Evolutionary conservation across 2,113 vertebrate genomes (phyloP).

Genomic region (Sterrhoptilus dennistouni): DNA sequence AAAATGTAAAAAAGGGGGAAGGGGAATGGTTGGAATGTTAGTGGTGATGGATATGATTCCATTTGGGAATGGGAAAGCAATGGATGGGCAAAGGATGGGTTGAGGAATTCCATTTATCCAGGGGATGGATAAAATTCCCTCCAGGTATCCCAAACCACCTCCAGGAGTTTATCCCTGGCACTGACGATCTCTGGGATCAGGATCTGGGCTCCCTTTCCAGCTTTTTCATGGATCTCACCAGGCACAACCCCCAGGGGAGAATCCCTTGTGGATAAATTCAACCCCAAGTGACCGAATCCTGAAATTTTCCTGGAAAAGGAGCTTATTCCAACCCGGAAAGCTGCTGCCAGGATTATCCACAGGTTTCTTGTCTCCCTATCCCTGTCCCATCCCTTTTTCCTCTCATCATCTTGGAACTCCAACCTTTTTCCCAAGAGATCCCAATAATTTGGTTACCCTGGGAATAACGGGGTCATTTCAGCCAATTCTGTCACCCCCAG

Average conservation of each 20-base stretch:
- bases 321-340: rapidly evolving
- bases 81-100: rapidly evolving
- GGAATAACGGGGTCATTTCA: rapidly evolving
- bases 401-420: neutral
- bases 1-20: neutral
- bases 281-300: rapidly evolving
- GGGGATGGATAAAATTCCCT: neutral
- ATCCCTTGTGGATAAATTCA: neutral
- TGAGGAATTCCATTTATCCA: rapidly evolving
- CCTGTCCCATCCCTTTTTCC: neutral
- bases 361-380: neutral
- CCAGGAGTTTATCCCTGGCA: neutral
- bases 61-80: neutral
- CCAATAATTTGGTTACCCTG: neutral
- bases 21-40: neutral
- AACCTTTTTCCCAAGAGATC: neutral
- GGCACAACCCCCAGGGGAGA: rapidly evolving
- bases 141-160: neutral
- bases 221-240: rapidly evolving
- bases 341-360: neutral
- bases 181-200: rapidly evolving
- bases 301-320: neutral
- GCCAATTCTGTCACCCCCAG: rapidly evolving
- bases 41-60: neutral
- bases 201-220: neutral